Evolutionary conservation across 2,888 invertebrate genomes (phyloP).

Genomic region (Erynnis tages): DNA sequence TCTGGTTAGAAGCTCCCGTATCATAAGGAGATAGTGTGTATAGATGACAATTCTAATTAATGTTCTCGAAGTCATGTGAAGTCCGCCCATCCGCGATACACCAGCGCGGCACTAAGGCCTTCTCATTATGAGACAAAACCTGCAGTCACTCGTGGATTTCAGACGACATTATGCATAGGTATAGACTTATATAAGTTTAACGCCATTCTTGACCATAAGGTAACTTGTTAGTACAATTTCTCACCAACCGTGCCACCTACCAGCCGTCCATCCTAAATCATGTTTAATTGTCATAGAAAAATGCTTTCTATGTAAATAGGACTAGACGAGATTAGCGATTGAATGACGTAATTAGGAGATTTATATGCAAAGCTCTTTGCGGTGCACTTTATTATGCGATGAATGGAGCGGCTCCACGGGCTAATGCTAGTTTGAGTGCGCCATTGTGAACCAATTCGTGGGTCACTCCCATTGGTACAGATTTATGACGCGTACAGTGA

Average conservation of each 20-base stretch:
- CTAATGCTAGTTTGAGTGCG: constrained; percentile 66
- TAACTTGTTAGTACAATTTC: constrained; percentile 7
- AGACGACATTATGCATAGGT: too few relatives aligned
- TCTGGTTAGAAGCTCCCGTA: too few relatives aligned
- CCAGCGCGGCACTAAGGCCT: too few relatives aligned
- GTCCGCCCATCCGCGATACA: too few relatives aligned
- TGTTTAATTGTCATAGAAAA: constrained; percentile 58
- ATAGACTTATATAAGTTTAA: too few relatives aligned
- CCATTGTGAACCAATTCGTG: constrained; percentile 58
- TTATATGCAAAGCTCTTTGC: constrained; percentile 79
- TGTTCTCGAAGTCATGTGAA: too few relatives aligned
- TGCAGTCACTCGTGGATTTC: too few relatives aligned
- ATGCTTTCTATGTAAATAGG: constrained; percentile 64
- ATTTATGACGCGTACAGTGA: constrained; percentile 70
- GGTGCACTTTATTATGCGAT: constrained; percentile 75
- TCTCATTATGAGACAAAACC: too few relatives aligned
- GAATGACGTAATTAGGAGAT: constrained; percentile 79
- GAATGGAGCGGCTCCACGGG: constrained; percentile 62
- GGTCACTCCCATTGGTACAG: constrained; percentile 74
- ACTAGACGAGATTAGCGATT: constrained; percentile 70
- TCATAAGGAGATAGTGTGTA: too few relatives aligned
- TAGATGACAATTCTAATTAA: too few relatives aligned
- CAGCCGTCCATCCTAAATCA: constrained; percentile 58
- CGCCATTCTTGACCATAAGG: too few relatives aligned
- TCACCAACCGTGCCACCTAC: constrained; percentile 26